Percentiles rank a stretch among this genome's conserved stretches.
These are phyloP conservation scores for Drosophila neonasuta DNA, from an alignment of 2,888 invertebrate species.

Conservation along the genomic window DNA sequence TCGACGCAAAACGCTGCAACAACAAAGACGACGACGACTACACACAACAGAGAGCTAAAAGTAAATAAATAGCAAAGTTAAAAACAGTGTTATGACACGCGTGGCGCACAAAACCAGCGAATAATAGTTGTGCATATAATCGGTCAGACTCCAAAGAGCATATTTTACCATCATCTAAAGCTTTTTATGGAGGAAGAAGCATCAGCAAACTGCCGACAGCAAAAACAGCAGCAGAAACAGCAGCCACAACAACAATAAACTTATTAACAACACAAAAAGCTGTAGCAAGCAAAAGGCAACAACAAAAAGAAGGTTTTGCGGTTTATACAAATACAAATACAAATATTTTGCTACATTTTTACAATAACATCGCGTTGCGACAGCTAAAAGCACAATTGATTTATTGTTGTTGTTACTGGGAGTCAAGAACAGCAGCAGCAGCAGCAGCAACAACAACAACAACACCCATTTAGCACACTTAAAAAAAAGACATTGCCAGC, in stretches of 20 bases:
- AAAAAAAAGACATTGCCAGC: conserved; percentile 53
- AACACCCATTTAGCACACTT: conserved; percentile 15
- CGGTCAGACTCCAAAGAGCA: conserved; percentile 9
- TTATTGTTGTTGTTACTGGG: conserved; percentile 44
- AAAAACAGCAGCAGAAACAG: conserved; percentile 24
- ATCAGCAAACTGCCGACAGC: conserved; percentile 22
- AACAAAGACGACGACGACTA: conserved; percentile 25
- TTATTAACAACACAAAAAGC: conserved; percentile 20
- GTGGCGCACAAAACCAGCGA: conserved; percentile 32
- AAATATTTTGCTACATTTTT: conserved; percentile 51
- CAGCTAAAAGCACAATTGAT: conserved; percentile 59
- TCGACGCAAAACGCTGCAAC: conserved; percentile 46
- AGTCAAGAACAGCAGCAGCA: conserved; percentile 16
- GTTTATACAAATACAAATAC: conserved; percentile 45
- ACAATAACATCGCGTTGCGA: conserved; percentile 12
- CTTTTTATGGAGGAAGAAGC: conserved; percentile 40
- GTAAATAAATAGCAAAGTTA: conserved; percentile 45
- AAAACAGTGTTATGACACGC: conserved; percentile 45
- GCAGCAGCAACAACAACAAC: conserved; percentile 3
- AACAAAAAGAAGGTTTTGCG: conserved; percentile 32
- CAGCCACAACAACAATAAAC: conserved; percentile 4
- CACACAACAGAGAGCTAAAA: conserved; percentile 22
- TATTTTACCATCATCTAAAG: not conserved
- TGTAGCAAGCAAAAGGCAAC: conserved; percentile 14
- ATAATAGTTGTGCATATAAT: conserved; percentile 15